Conservation (phyloP, 2,888 invertebrate species). For the Caenorhabditis zanzibari region DNA sequence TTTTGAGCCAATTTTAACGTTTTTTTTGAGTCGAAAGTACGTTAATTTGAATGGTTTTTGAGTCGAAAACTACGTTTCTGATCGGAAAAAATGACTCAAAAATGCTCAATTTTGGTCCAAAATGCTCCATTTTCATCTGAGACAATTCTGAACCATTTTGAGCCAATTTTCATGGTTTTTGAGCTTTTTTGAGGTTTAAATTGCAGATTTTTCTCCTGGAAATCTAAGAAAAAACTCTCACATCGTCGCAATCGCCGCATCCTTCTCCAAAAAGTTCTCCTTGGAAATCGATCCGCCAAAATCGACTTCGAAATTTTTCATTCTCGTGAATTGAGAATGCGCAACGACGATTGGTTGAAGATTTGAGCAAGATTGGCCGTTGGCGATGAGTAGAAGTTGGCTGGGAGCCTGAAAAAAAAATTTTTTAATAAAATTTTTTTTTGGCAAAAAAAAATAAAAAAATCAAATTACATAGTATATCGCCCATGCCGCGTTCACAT, state of each 20-base stretch:
- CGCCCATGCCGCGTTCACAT: slow-evolving; percentile 76
- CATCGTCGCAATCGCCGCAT: slow-evolving; percentile 79
- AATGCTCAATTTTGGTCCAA: too few species aligned
- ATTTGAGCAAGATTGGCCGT: slow-evolving; percentile 71
- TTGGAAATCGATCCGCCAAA: slow-evolving; percentile 73
- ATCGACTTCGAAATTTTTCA: slow-evolving; percentile 80
- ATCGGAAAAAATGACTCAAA: not conserved
- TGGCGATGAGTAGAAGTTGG: slow-evolving; percentile 74
- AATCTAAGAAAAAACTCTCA: slow-evolving; percentile 27
- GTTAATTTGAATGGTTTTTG: too few species aligned
- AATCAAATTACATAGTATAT: slow-evolving; percentile 75
- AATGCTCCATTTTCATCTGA: too few species aligned
- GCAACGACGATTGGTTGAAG: slow-evolving; percentile 76
- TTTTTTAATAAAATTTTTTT: not conserved
- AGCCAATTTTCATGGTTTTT: too few species aligned
- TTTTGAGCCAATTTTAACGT: too few species aligned
- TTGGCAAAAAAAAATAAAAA: not conserved
- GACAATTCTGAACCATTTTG: too few species aligned
- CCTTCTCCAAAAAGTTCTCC: slow-evolving; percentile 77
- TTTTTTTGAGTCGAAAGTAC: too few species aligned
- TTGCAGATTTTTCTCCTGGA: not conserved
- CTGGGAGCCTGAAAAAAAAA: slow-evolving; percentile 71
- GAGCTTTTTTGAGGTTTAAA: not conserved
- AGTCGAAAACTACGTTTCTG: too few species aligned
- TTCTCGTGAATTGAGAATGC: slow-evolving; percentile 68